A percentile compares a stretch with the other conserved stretches of the same genome.
phyloP scores from a whole-genome alignment of 2,797 vertebrate genomes.

The Pogoniulus pusillus region DNA sequence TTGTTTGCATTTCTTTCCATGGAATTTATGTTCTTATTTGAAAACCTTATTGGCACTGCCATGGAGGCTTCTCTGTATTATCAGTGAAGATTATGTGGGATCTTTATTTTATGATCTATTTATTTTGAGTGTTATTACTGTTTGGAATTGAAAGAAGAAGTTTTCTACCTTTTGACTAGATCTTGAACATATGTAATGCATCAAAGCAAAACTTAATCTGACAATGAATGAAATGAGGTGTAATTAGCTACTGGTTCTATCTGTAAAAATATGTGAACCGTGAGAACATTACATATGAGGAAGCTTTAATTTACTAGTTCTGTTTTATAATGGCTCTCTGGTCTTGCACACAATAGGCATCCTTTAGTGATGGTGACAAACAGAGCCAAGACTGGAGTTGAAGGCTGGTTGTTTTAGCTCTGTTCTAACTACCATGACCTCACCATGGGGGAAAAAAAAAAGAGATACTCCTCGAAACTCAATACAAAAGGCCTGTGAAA shows the following conservation, averaged over 20 bases:
- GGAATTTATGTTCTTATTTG: slow-evolving; percentile 3
- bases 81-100: not conserved
- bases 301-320: not conserved
- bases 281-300: not conserved
- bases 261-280: not conserved
- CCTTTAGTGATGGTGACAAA: not conserved
- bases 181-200: not conserved
- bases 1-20: slow-evolving; percentile 33
- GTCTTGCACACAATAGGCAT: not conserved
- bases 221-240: not conserved
- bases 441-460: not conserved
- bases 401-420: not conserved
- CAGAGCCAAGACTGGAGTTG: not conserved
- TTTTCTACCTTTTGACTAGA: not conserved
- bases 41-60: slow-evolving; percentile 18
- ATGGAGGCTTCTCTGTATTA: not conserved
- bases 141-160: not conserved
- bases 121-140: not conserved
- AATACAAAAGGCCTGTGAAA: not conserved
- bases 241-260: not conserved
- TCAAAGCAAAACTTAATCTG: not conserved
- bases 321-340: not conserved
- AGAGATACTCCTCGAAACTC: not conserved
- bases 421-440: not conserved
- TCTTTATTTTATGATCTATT: slow-evolving; percentile 15